Evolutionary conservation across 2,888 invertebrate genomes (phyloP), one percentile per base, ranked within the genome.

Genomic region (Ichneumoninae sp.): DNA sequence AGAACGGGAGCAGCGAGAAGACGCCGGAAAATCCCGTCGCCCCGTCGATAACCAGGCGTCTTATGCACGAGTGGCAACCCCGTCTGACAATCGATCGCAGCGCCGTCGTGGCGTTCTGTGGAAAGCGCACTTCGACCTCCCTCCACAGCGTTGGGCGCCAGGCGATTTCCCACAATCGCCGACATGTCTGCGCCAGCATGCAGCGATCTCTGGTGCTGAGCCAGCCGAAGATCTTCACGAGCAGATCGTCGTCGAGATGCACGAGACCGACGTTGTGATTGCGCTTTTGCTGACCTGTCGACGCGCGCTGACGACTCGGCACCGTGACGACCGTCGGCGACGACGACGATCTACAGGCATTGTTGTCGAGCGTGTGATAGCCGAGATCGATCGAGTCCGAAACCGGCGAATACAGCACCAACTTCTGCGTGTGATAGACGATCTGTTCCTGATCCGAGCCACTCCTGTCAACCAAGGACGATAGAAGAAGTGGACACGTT

Each of bases 141-240:
- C 86, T 87, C 97, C 97, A 97, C 30, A 97, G 94, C 8, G 95
- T 93, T 0, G 97, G 97, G 52, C 96, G 96, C 97, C 97, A 97
- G 54, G 96, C 96, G 44, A 97, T 94, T 86, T 95, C 95, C 93
- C 97, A 97, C 94, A 97, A 97, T 70, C 97, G 94, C 30, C 96
- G 94, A 91, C 97, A 97, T 5, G 97, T 97, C 77, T 96, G 95
- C 1, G 96, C 97, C 93, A 96, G 96, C 92, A 95, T 95, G 91
- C 97, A 96, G 89, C 97, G 94, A 88, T 97, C 96, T 88, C 96
- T 95, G 87, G 96, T 96, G 74, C 95, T 95, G 70, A 97, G 94
- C 95, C 96, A 96, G 79, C 95, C 95, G 89, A 97, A 96, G 81
- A 97, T 96, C 90, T 95, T 95, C 44, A 97, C 92, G 10, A 97